Evolutionary conservation across 2,888 invertebrate species (phyloP), one percentile per base, ranked within the genome.

Genomic region (Geotrupes spiniger): DNA sequence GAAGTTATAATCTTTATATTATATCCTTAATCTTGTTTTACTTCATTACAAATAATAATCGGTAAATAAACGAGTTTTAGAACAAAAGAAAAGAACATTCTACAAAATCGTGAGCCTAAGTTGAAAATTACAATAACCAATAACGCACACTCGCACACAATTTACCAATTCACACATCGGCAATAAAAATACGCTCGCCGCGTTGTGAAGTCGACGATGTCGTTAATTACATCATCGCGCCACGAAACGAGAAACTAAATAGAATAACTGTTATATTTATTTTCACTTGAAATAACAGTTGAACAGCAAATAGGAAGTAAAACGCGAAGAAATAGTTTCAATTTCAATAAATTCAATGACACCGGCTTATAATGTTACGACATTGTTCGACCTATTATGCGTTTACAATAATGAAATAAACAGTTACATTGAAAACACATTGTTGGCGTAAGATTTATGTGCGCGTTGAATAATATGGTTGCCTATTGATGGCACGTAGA

Each of bases 321-420:
- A 40, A 46, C 26, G 40, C 33, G 9, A 10, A 38, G 40, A 36
- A 36, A 36, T 36, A 45, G 36, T 45, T 31, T 42, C 44, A 38
- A 49, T 52, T 54, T 54, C 52, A 43, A 49, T 54, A 44, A 44
- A 49, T 37, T 53, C 51, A 43, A 50, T 46, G 53, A 50, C 50
- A 43, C 21, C 50, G 36, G n/a, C 33, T 33, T 33, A 33, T n/a
- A 15, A 33, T 33, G 3, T 33, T 33, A 33, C 33, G 33, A 33
- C 33, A 33, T 15, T 15, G 15, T 9, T 10, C 33, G 33, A 33
- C 33, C 33, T 33, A 33, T 33, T 33, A 33, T 33, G 33, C 9
- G 8, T 33, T 10, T 33, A 33, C 15, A 33, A 33, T 33, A 10
- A 33, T 33, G 14, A 33, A 33, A 33, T 33, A 12, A 14, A 33